Base-by-base conservation (phyloP, 2,797 vertebrate species). In the Betta splendens region DNA sequence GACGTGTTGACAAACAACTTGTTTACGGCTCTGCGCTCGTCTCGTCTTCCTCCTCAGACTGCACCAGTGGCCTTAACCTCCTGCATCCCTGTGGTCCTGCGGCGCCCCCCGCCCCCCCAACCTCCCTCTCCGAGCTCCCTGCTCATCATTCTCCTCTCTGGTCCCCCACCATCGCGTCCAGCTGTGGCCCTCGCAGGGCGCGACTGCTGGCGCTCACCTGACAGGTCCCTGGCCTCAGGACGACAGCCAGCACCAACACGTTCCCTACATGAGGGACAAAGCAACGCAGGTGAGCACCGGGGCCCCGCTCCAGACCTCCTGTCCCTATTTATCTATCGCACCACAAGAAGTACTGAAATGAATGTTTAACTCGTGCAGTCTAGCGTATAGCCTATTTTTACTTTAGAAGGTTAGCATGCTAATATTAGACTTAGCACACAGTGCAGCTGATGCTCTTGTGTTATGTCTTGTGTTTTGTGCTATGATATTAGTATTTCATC, bases 201-300 rank as follows among this genome's bases (percentile, higher is more conserved):
- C 94, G 0, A 87, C 94, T 42, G 93, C 95, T 83, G 93, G 93
- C 80, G 92, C 94, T 0, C 94, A 95, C 88, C 94, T 95, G 80
- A 92, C 93, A 77, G 96, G 96, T 61, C 96, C 95, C 87, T 95
- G 96, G 97, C 98, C 96, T 91, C 95, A 94, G 86, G 95, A 99
- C 83, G 93, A 90, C 80, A 93, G 91, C 83, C 94, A 94, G 18
- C 89, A 92, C 18, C 95, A 94, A 50, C 89, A 92, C 73, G 84
- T 92, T 81, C 93, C 95, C 69, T 96, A 93, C 85, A 99, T 99
- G 98, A 94, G 93, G 89, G 97, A 99, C 94, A 97, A 98, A 86
- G 93, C 96, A 31, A 99, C 98, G 15, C 98, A 99, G 94, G 98
- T 99, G 87, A 76, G 87, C 26, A 13, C 7, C 31, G 15, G 7